Conservation (phyloP, 2,888 invertebrate genomes). For the Eupeodes latifasciatus region DNA sequence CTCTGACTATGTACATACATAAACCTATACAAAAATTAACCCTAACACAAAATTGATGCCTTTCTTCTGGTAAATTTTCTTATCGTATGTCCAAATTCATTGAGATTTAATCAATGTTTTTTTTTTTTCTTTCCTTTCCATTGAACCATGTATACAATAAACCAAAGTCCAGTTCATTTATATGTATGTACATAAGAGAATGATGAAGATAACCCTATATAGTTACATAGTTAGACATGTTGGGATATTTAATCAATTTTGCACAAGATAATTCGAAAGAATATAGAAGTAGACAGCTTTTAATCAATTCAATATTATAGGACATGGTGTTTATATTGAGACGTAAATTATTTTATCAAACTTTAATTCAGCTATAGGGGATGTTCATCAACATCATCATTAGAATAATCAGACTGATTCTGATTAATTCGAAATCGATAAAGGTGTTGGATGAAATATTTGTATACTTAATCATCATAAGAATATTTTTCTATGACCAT, state of each 20-base stretch:
- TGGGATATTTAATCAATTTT: conserved; percentile 20
- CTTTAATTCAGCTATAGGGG: background rate
- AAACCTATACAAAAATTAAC: background rate
- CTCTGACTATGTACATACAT: background rate
- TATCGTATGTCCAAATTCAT: conserved; percentile 10
- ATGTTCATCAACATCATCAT: background rate
- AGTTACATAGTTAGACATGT: background rate
- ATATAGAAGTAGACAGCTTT: background rate
- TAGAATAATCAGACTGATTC: background rate
- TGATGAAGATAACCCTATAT: background rate
- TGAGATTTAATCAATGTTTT: conserved; percentile 26
- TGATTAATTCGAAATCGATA: background rate
- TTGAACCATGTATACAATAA: background rate
- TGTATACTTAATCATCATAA: background rate
- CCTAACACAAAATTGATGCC: conserved; percentile 8
- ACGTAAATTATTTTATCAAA: conserved; percentile 10
- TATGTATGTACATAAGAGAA: background rate
- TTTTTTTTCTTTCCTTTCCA: background rate
- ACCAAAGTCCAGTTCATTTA: too few species aligned
- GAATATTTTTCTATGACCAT: too few species aligned
- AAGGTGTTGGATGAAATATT: background rate
- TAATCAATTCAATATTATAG: conserved; percentile 19
- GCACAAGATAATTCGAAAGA: conserved; percentile 10
- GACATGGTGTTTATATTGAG: conserved; percentile 1
- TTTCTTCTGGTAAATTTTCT: background rate